Evolutionary conservation across 2,888 invertebrate species (phyloP).

Genomic region (Stenodema calcarata): DNA sequence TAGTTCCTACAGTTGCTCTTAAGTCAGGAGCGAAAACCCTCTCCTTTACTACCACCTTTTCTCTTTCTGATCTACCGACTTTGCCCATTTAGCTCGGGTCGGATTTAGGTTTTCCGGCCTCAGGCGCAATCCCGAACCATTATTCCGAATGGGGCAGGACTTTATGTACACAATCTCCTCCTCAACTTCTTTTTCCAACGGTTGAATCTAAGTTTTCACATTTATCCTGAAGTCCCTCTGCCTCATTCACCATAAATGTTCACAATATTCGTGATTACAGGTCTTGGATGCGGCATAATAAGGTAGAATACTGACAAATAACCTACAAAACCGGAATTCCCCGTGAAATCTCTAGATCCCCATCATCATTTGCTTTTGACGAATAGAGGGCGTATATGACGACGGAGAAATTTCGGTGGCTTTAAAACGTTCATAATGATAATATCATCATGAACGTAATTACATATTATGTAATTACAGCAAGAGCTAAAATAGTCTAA

Average conservation of each 20-base stretch:
- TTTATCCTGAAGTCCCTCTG: neutral
- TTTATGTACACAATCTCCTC: slow-evolving; percentile 1
- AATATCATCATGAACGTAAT: no score
- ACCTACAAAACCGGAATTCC: neutral
- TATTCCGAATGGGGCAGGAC: neutral
- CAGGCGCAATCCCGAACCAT: neutral
- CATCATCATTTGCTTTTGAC: no score
- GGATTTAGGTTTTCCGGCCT: slow-evolving; percentile 17
- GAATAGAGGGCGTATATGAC: no score
- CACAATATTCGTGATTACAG: neutral
- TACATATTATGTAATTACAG: no score
- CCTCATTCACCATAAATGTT: neutral
- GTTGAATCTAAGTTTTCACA: neutral
- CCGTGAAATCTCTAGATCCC: no score
- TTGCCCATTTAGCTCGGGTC: neutral
- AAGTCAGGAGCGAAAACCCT: neutral
- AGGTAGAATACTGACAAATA: neutral
- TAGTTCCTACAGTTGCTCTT: slow-evolving; percentile 5
- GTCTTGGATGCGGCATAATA: neutral
- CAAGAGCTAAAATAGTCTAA: no score
- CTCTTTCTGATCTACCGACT: slow-evolving; percentile 28
- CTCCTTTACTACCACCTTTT: neutral
- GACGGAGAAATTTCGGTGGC: no score
- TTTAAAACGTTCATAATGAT: no score
- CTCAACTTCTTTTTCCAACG: neutral